Base-by-base conservation (phyloP, 2,113 vertebrate genomes). In the Zeus faber region DNA sequence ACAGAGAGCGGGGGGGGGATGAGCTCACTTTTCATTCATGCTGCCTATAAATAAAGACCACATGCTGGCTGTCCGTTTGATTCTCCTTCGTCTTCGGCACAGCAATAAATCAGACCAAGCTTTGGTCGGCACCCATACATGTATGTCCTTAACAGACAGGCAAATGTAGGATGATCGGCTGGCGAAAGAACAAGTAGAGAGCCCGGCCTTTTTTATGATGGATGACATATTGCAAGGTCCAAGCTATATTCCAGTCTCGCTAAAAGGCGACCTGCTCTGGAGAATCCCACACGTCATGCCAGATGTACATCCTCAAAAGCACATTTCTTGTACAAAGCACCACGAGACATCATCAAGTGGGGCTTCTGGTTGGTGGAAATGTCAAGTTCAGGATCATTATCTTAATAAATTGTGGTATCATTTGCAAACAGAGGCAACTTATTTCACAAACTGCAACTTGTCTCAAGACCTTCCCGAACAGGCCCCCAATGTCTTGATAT, bases 21-120 rank as follows among this genome's bases (percentile, higher is more conserved):
- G 82, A 89, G 82, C 77, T 89, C 86, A 86, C 85, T 87, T 86
- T 88, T 86, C 81, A 85, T 85, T 82, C 77, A 65, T 76, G 77
- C 82, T 78, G 71, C 74, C 75, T 78, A 84, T 87, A 85, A 89
- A 90, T 90, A 88, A 80, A 73, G 75, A 89, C 89, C 87, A 88
- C 75, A 83, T 90, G 89, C 73, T 70, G 67, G 35, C 76, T 64
- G 72, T 74, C 58, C 65, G 44, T 85, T 84, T 76, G 72, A 86
- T 85, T 87, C 82, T 71, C 65, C 55, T 56, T 65, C 70, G 73
- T 61, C 67, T 58, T 76, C 64, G 53, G 49, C 63, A 55, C 22
- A 55, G 53, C 57, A 62, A 87, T 89, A 88, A 89, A 88, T 90
- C 85, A 87, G 79, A 64, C 41, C 41, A 55, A 41, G 50, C 44